These are phyloP conservation scores for Poeciliopsis occidentalis DNA, from an alignment of 2,113 vertebrate species.

Conservation along the genomic window DNA sequence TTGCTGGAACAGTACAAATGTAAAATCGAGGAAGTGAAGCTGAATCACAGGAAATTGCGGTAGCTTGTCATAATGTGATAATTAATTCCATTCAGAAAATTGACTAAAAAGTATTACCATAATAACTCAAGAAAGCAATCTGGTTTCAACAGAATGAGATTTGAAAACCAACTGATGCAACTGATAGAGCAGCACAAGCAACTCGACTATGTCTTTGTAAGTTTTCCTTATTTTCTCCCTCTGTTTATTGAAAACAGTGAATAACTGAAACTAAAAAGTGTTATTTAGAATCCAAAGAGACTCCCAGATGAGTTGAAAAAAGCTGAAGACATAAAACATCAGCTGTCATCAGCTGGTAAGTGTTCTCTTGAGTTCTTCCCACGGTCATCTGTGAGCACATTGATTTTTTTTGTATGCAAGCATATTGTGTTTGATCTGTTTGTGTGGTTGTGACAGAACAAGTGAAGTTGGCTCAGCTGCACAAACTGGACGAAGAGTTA, in stretches of 20 bases:
- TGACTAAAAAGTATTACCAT: too few species aligned
- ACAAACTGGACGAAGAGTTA: constrained; percentile 50
- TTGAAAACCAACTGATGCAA: too few species aligned
- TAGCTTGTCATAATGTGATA: too few species aligned
- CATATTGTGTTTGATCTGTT: constrained; percentile 1
- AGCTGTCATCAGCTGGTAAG: constrained; percentile 71
- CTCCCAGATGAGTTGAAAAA: constrained; percentile 66
- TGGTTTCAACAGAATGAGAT: too few species aligned
- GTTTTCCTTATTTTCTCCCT: constrained; percentile 19
- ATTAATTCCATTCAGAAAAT: too few species aligned
- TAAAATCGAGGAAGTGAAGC: constrained; percentile 80
- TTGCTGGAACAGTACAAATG: constrained; percentile 69
- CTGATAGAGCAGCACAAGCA: constrained; percentile 78
- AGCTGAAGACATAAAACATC: constrained; percentile 60
- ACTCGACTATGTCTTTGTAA: constrained; percentile 75
- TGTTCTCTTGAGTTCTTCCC: neutral
- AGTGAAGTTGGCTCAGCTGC: constrained; percentile 66
- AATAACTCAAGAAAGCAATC: too few species aligned
- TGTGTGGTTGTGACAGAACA: constrained; percentile 59
- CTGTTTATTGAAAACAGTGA: neutral
- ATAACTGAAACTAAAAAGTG: neutral
- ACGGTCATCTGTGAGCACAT: neutral
- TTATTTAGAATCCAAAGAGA: constrained; percentile 64
- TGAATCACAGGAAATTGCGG: too few species aligned
- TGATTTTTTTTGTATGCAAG: neutral